Base-by-base conservation (phyloP, 2,888 invertebrate genomes). In the Cosmia trapezina region DNA sequence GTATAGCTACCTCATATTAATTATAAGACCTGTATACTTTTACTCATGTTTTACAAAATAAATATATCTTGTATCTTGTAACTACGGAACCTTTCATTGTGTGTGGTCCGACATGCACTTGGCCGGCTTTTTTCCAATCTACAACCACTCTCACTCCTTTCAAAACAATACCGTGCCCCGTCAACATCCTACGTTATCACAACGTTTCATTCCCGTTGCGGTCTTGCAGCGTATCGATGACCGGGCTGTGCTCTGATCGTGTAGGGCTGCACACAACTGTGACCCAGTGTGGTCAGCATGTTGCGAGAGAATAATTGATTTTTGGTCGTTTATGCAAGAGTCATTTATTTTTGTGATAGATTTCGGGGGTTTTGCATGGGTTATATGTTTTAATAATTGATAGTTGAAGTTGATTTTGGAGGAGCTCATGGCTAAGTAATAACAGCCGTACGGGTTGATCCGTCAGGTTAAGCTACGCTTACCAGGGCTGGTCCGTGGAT, bases 271-370 rank as follows among this genome's bases (percentile, higher is more conserved):
- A 81, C 81, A 49, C 73, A 72, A 63, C 78, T 73, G 75, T 72
- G 63, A 64, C 76, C 75, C 66, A 49, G 51, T 63, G 81, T 63
- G 83, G 85, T 83, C 70, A 11, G 45, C 53, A 45, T 56, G 70
- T 56, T 66, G 49, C 66, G 67, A 75, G 68, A 41, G 62, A 54
- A 75, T 82, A 78, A 86, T 86, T 82, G 84, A 78, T 83, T 86
- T 81, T 72, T 56, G 57, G 62, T 62, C 37, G 41, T 69, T 67
- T 47, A 51, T 73, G 17, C 49, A 53, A 22, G 33, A 61, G 12
- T 12, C 28, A 81, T 75, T 61, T 62, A 70, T 70, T 70, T 67
- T 70, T 60, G 45, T 19, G 28, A 76, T 65, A 60, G 28, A 59
- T 68, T 47, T 60, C 11, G 7, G 3, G 1, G n/a, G 28, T 41